These are phyloP conservation scores for Eupithecia vulgata DNA, from an alignment of 2,888 invertebrate species.

Conservation along the genomic window DNA sequence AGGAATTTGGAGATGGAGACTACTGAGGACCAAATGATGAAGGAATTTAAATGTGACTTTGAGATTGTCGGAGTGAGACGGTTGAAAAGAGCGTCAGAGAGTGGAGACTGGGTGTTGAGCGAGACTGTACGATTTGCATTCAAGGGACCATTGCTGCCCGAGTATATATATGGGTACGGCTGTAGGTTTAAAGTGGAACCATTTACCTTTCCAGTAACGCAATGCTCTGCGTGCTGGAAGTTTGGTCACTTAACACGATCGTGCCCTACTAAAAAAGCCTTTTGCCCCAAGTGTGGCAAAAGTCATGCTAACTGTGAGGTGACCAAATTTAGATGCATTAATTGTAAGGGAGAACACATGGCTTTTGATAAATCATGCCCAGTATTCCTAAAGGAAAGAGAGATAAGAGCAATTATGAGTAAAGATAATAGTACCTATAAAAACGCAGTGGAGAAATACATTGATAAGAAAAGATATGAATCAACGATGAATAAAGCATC, in stretches of 20 bases:
- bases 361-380: too few species aligned
- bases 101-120: background rate
- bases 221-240: background rate
- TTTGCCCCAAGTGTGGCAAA: too few species aligned
- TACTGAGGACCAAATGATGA: background rate
- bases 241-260: too few species aligned
- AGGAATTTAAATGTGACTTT: background rate
- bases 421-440: too few species aligned
- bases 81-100: background rate
- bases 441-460: too few species aligned
- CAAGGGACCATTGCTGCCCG: background rate
- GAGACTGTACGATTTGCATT: background rate
- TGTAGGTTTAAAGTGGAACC: conserved; percentile 5
- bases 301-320: too few species aligned
- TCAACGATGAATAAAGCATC: too few species aligned
- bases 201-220: background rate
- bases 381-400: too few species aligned
- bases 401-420: too few species aligned
- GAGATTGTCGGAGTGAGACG: background rate
- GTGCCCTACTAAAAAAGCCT: too few species aligned
- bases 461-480: too few species aligned
- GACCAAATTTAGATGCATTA: too few species aligned
- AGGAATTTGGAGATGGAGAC: background rate
- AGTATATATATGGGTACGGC: background rate
- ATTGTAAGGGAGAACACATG: conserved; percentile 22